Conservation (phyloP, 2,113 vertebrate species). For the Lampris megalopsis region DNA sequence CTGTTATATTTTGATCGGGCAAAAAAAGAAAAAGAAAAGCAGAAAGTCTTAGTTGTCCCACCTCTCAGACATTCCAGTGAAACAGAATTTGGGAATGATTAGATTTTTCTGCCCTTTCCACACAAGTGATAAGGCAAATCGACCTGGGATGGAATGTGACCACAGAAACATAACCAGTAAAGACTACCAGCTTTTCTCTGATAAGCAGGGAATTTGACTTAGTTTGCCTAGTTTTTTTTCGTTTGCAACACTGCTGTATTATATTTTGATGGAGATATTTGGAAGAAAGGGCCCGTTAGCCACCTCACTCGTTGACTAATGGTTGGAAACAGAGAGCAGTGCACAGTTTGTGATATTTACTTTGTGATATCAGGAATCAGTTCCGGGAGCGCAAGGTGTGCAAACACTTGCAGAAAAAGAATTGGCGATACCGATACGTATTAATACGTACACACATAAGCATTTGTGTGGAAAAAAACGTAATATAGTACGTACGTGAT, state of each 20-base stretch:
- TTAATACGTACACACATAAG: no score
- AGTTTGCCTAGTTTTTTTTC: neutral
- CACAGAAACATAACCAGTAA: slow-evolving; percentile 6
- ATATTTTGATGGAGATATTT: neutral
- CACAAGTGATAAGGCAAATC: neutral
- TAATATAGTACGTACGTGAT: no score
- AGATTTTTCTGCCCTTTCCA: neutral
- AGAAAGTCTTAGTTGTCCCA: neutral
- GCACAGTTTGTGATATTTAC: slow-evolving; percentile 10
- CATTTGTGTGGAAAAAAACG: no score
- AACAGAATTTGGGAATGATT: neutral
- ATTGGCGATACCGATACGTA: no score
- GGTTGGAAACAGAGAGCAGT: slow-evolving; percentile 25
- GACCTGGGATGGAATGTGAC: slow-evolving; percentile 2
- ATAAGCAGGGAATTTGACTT: slow-evolving; percentile 12
- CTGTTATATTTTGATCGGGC: no score
- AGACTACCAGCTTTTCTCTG: neutral
- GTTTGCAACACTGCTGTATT: neutral
- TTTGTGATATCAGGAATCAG: slow-evolving; percentile 22
- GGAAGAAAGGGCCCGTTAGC: neutral
- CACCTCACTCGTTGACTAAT: neutral
- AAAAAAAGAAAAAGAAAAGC: neutral
- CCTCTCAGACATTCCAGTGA: no score
- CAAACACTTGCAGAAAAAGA: slow-evolving; percentile 24
- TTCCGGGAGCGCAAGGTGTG: neutral